Evolutionary conservation across 53 echinoderm and acorn worm species (phyloP), one percentile per base, ranked within the genome.

Genomic region (Apostichopus leukothele): DNA sequence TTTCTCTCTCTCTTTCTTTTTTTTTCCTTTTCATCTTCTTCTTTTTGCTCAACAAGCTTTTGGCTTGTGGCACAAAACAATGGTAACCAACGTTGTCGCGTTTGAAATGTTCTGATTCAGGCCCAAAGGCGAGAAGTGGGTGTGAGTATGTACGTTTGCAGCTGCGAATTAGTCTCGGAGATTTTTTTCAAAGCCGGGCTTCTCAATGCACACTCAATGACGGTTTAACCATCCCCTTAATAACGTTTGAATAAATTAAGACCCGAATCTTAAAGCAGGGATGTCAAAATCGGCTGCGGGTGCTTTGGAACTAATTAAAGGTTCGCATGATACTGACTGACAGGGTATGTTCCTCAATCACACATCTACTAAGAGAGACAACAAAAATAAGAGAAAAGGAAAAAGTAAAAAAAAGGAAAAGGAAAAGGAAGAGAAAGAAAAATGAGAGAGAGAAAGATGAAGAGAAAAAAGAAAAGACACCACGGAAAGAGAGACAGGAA

Each of bases 221-320:
- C 13, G 85, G 66, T 67, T 85, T 60, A 85, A 85, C 85, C 67
- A 67, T 85, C 68, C 71, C 66, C 85, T 63, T 63, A 85, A 85
- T 85, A 85, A 66, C 67, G 50, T 67, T 85, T 85, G 85, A 85
- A 85, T 63, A 63, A 85, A 85, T 85, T 85, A 85, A 85, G 85
- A 85, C 60, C n/a, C 9, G 66, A 85, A 67, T 54, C 81, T 81
- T 81, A 23, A 18, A 55, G 81, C 81, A 9, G 81, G 81, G 81
- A 67, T 67, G 60, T 85, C 85, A 85, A 50, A 67, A 85, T 85
- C 67, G 26, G 66, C 85, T 85, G 85, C 67, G 26, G 66, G 85
- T 85, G 63, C 12, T 63, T 51, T 85, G 85, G 66, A 85, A 60
- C 85, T 85, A 85, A 85, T 85, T 85, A 85, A 39, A 85, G 66